Evolutionary conservation across 92 coral and sea anemone genomes (phyloP), one percentile per base, ranked within the genome.

Genomic region (Paragorgia papillata): DNA sequence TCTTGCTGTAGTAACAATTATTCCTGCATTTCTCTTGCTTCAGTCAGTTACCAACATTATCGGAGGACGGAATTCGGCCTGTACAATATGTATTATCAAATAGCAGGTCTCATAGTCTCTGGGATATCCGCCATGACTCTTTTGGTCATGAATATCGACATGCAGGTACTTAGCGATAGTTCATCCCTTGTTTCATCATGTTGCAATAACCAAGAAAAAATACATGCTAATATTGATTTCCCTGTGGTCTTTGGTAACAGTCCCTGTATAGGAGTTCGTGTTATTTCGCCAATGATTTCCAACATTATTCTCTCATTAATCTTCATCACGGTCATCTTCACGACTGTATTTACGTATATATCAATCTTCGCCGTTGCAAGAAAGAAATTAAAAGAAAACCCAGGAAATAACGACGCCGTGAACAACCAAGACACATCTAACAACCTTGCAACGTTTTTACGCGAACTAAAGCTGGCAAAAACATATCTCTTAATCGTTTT

Each of bases 141-240:
- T 7, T 35, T 65, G 51, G 54, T 37, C 1, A 65, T 65, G 73
- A 65, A 65, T 17, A 65, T 41, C 20, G 73, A 65, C 6, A n/a
- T n/a, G n/a, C n/a, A 40, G 73, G 2, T 65, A 65, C 27, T 13
- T 65, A 14, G 33, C 73, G 46, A 35, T 65, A 3, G 73, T 65
- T 24, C 51, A 65, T 41, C 73, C 73, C 1, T n/a, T 65, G 1
- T 34, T 65, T 26, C 73, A 65, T 65, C 73, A 15, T 29, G 48
- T 9, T 20, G 29, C 18, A 15, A 51, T 65, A 9, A 65, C 73
- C 28, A 65, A 65, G 54, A 8, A 15, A 20, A 40, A 27, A 15
- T 62, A n/a, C 29, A 4, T 62, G 22, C 10, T 28, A 28, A 19
- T 62, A 1, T 25, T 30, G 40, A 62, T 18, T 19, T 2, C 30